Base-by-base conservation (phyloP, 2,888 invertebrate species). In the Caenorhabditis japonica region DNA sequence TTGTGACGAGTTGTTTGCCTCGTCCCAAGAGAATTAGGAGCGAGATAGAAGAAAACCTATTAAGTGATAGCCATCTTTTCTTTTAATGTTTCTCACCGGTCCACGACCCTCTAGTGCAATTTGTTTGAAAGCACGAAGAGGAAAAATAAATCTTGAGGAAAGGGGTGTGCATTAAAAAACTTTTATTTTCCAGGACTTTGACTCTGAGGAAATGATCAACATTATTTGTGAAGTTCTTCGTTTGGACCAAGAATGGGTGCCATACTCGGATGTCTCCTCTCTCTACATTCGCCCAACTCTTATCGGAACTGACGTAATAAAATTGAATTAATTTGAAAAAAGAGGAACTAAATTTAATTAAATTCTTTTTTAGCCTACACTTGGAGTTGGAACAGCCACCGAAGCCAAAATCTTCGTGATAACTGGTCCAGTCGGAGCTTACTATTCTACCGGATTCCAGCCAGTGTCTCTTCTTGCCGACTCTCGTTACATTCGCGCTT, bases 181-280 rank as follows among this genome's bases (percentile, higher is more conserved):
- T n/a, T n/a, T n/a, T n/a, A n/a, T 62, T 68, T 77, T 87, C 8
- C 77, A 90, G 90, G 92, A 91, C 55, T 99, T 99, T 89, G 93
- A 94, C 87, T 92, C 92, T 0, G 90, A 92, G 4, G 95, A 99
- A 89, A 90, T 97, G 77, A 91, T 95, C 60, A 91, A 93, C 85
- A 94, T 95, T 87, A 90, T 99, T 43, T 91, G 92, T 82, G 91
- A 94, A 84, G 90, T 97, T 74, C 90, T 99, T 60, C 92, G 92
- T 85, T 92, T 99, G 77, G 99, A 99, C 88, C 93, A 94, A 86
- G 96, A 96, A 89, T 99, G 97, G 97, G 95, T 99, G 8, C 99
- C 99, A 7, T 93, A 94, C 88, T 92, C 93, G 10, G 81, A 84
- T 85, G 91, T 93, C 38, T 93, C 94, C 83, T 95, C 96, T 83